Base-by-base conservation (phyloP, 1,140 invertebrate species). In the Batillaria attramentaria region DNA sequence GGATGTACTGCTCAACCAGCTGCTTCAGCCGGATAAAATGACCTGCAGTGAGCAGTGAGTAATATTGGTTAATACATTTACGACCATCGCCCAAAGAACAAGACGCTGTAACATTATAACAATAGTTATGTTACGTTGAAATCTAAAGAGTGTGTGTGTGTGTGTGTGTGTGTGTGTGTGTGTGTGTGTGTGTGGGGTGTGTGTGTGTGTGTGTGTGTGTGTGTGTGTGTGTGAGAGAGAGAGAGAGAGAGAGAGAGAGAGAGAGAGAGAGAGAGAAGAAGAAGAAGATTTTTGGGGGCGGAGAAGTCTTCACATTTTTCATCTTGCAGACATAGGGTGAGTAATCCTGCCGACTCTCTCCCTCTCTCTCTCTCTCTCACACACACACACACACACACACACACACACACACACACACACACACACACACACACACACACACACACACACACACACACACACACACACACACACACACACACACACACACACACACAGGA, bases 1-100 rank as follows among this genome's bases (percentile, higher is more conserved):
- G 39, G 18, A 78, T 39, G 42, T 46, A 75, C 37, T 78, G 68
- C 13, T 42, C 43, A 16, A 91, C 80, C 72, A 89, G 85, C 33
- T 88, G 78, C 62, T 87, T 83, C 20, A 88, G 82, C n/a, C n/a
- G n/a, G n/a, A n/a, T n/a, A n/a, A n/a, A n/a, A n/a, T n/a, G n/a
- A n/a, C n/a, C n/a, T 69, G 6, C 60, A 46, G 39, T 72, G 28
- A 5, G 68, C 54, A 5, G 65, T 54, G 13, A 39, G 35, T 65
- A 50, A 35, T 42, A n/a, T n/a, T n/a, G n/a, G n/a, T n/a, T n/a
- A n/a, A n/a, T n/a, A n/a, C n/a, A n/a, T n/a, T n/a, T n/a, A n/a
- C n/a, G n/a, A n/a, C n/a, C n/a, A n/a, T n/a, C n/a, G n/a, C n/a
- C n/a, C n/a, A n/a, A n/a, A n/a, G n/a, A n/a, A n/a, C n/a, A n/a